Conservation (phyloP, 2,113 vertebrate genomes). For the Synchiropus splendidus region DNA sequence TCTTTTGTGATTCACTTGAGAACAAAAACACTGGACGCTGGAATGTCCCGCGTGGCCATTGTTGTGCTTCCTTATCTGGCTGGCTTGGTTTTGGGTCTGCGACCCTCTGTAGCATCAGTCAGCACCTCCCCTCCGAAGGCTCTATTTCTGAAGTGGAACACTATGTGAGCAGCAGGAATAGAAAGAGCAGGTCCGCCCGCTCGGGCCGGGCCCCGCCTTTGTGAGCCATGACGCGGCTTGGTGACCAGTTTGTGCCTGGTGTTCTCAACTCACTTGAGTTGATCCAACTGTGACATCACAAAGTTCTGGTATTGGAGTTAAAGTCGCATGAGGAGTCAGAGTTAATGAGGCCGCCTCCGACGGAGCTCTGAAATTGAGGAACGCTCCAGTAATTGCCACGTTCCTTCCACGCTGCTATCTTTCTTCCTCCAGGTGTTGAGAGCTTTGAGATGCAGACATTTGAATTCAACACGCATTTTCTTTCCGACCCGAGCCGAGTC, state of each 20-base stretch:
- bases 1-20: too few species aligned
- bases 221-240: too few species aligned
- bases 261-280: too few species aligned
- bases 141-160: constrained; percentile 32
- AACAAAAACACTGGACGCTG: too few species aligned
- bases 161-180: constrained; percentile 37
- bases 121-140: constrained; percentile 14
- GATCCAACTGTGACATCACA: too few species aligned
- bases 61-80: too few species aligned
- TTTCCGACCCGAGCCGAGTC: constrained; percentile 6
- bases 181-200: constrained; percentile 40
- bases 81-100: too few species aligned
- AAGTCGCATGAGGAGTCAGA: constrained; percentile 5
- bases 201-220: not conserved
- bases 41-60: too few species aligned
- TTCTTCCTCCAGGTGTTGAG: constrained; percentile 39
- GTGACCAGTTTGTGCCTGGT: too few species aligned
- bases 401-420: constrained; percentile 30
- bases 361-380: constrained; percentile 34
- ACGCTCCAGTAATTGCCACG: constrained; percentile 41
- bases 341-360: constrained; percentile 27
- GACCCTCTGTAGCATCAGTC: constrained; percentile 16
- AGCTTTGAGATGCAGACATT: constrained; percentile 23
- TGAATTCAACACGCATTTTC: constrained; percentile 13
- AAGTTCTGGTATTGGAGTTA: constrained; percentile 3